Conservation (phyloP, 2,797 vertebrate species). For the Anas acuta region DNA sequence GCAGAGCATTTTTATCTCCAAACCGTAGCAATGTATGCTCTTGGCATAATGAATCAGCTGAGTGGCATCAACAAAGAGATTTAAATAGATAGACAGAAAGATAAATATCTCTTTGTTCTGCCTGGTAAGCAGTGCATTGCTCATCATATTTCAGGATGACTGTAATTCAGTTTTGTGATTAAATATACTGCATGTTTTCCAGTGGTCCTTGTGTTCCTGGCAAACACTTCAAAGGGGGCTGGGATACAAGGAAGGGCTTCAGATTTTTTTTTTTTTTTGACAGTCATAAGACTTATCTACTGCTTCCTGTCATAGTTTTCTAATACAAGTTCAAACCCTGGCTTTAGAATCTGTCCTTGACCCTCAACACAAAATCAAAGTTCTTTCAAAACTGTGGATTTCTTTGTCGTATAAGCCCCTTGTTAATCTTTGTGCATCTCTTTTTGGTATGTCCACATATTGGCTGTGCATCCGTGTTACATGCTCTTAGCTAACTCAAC, state of each 20-base stretch:
- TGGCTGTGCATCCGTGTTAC: not conserved
- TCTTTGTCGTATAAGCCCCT: not conserved
- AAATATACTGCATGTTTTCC: constrained; percentile 3
- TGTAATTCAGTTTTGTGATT: constrained; percentile 49
- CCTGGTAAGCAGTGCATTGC: not conserved
- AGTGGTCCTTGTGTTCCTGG: not conserved
- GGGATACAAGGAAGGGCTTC: not conserved
- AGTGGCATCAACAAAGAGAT: constrained; percentile 63
- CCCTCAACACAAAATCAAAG: not conserved
- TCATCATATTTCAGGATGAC: constrained; percentile 54
- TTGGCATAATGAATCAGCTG: constrained; percentile 66
- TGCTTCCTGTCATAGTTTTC: too few species aligned
- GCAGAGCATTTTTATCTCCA: constrained; percentile 17
- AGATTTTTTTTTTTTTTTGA: not conserved
- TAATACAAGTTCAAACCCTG: not conserved
- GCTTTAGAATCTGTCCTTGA: not conserved
- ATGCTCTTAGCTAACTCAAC: not conserved
- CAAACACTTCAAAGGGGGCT: not conserved
- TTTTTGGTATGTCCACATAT: not conserved
- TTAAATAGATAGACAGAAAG: constrained; percentile 66
- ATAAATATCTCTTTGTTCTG: constrained; percentile 64
- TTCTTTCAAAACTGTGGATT: not conserved
- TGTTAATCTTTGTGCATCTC: not conserved
- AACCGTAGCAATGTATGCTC: constrained; percentile 8
- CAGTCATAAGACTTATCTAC: too few species aligned